Evolutionary conservation across 2,797 vertebrate genomes (phyloP), one percentile per base, ranked within the genome.

Genomic region (Lophius americanus): DNA sequence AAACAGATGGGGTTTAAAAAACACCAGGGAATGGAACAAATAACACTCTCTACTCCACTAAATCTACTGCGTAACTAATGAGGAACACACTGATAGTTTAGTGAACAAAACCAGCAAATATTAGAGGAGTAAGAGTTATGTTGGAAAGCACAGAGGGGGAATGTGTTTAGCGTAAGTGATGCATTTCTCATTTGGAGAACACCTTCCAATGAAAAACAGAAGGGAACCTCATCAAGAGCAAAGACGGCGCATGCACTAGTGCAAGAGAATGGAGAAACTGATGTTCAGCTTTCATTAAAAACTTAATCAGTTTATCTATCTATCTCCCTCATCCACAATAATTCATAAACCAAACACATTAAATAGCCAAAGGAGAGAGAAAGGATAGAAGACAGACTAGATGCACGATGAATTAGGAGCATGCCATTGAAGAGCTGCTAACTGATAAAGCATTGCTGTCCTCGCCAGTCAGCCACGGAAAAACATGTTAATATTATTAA

Each of bases 191-290:
- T 75, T 60, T 47, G 41, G 42, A 65, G n/a, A 56, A 76, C 64
- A 54, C 13, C 9, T 63, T 57, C 5, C 49, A 41, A 55, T 50
- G 55, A 77, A 63, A 70, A 79, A 78, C 71, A 77, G 1, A 46
- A n/a, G 6, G 33, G 48, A 66, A n/a, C 9, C 55, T 68, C 8
- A n/a, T 52, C 9, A 49, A 12, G 3, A 44, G 10, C 2, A 14
- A 71, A 14, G 44, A 37, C 9, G 50, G 46, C 50, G 67, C 33
- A 43, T 49, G 76, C 46, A 61, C 9, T 0, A 2, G 46, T 59
- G 35, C 6, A 61, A 42, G 56, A 56, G 12, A 68, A 44, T 32
- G 14, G 10, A 57, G 10, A 36, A 38, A n/a, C 47, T 57, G 4
- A 56, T 50, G 57, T 51, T 52, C 5, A 55, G 4, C 13, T 12